A percentile compares a stretch with the other conserved stretches of the same genome.
phyloP scores from a whole-genome alignment of 1,140 invertebrate genomes.

The Zaprionus kolodkinae region DNA sequence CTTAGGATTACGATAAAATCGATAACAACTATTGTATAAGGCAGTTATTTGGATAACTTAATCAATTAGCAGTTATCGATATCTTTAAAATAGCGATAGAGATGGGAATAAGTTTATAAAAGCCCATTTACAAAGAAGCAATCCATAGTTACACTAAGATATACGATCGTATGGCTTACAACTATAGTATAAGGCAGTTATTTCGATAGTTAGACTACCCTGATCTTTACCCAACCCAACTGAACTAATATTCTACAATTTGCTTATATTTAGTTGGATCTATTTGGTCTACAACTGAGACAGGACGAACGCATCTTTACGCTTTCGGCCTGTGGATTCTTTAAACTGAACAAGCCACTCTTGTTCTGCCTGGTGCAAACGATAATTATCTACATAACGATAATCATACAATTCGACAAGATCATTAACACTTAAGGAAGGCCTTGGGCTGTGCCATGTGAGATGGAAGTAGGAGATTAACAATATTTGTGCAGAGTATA shows the following conservation, averaged over 20 bases:
- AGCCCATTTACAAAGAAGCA: too few species aligned
- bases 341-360: constrained; percentile 60
- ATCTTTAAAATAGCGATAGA: too few species aligned
- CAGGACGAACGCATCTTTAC: constrained; percentile 45
- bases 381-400: constrained; percentile 62
- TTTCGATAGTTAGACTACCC: too few species aligned
- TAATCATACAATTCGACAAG: constrained; percentile 75
- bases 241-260: background rate
- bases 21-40: too few species aligned
- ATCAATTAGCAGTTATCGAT: too few species aligned
- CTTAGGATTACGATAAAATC: too few species aligned
- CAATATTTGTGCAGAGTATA: constrained; percentile 35
- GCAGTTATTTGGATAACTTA: too few species aligned
- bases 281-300: constrained; percentile 58
- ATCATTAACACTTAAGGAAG: constrained; percentile 56
- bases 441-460: background rate
- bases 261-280: constrained; percentile 37
- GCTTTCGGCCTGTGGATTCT: constrained; percentile 58
- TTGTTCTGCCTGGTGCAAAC: constrained; percentile 54
- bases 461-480: background rate
- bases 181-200: too few species aligned
- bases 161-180: too few species aligned
- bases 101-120: too few species aligned
- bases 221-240: too few species aligned
- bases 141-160: too few species aligned